Evolutionary conservation across 1,140 invertebrate species (phyloP), one percentile per base, ranked within the genome.

Genomic region (Drosophila tani): DNA sequence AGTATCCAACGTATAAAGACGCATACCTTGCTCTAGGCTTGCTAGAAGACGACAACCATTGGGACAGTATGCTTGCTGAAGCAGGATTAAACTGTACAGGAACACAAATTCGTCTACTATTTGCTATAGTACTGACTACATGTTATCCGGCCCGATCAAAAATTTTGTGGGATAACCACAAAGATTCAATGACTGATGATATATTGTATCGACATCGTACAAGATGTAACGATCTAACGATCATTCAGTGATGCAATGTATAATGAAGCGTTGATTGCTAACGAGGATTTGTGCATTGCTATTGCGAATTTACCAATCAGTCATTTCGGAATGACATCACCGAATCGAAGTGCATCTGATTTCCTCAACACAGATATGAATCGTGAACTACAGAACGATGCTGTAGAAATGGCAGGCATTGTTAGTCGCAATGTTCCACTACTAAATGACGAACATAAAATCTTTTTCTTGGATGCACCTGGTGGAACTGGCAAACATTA

Each of bases 21-120:
- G 78, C 75, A 79, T 84, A 78, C n/a, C n/a, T n/a, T n/a, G n/a
- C n/a, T n/a, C n/a, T n/a, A n/a, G 76, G 82, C 57, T 82, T 94
- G 55, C 75, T 93, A 9, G 88, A 93, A 77, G 83, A 93, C 74
- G 66, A 79, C 47, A 29, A 46, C 4, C 86, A 93, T 35, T 93
- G 93, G 93, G 79, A 88, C 8, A 45, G 56, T 59, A 79, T 81
- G 65, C 75, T 94, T 75, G 21, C 21, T 24, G 0, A 24, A 24
- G 21, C 21, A 24, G 21, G 21, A 24, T 77, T 80, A 53, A 67
- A 59, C 69, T 70, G 60, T 58, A 65, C 80, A 81, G 62, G 69
- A 71, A 78, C 35, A 62, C 66, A 86, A 76, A 80, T 91, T 79
- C 76, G 84, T 76, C 65, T 57, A 65, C 63, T 56, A 41, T 56